phyloP scores from a whole-genome alignment of 1,140 invertebrate genomes.

The Meloidogyne exigua region DNA sequence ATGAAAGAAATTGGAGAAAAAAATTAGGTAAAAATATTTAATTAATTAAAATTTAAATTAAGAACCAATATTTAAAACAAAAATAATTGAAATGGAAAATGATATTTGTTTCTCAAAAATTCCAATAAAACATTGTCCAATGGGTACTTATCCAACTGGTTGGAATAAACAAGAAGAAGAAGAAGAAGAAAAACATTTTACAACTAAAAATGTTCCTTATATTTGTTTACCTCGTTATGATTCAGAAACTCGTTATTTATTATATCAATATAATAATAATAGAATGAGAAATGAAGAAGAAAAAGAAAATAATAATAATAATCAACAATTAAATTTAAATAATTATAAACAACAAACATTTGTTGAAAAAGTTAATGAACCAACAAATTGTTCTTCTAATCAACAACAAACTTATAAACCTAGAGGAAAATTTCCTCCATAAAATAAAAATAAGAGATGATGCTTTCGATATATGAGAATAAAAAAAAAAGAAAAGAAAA shows the following conservation, averaged over 20 bases:
- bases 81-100: conserved; percentile 34
- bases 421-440: background rate
- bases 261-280: background rate
- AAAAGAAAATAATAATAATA: background rate
- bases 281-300: no score
- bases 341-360: no score
- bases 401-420: no score
- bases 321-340: background rate
- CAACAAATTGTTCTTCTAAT: background rate
- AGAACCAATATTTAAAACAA: conserved; percentile 22
- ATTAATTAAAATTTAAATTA: background rate
- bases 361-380: no score
- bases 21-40: background rate
- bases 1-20: background rate
- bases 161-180: background rate
- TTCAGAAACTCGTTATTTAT: conserved; percentile 18
- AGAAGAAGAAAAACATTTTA: background rate
- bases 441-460: background rate
- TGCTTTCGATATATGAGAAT: no score
- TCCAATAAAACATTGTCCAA: conserved; percentile 45
- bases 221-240: conserved; percentile 16
- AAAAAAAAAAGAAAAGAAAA: no score
- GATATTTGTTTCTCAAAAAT: conserved; percentile 50
- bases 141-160: conserved; percentile 9
- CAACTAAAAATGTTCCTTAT: conserved; percentile 10